Base-by-base conservation (phyloP, 2,113 vertebrate genomes). In the Pseudolaguvia tuberculata region DNA sequence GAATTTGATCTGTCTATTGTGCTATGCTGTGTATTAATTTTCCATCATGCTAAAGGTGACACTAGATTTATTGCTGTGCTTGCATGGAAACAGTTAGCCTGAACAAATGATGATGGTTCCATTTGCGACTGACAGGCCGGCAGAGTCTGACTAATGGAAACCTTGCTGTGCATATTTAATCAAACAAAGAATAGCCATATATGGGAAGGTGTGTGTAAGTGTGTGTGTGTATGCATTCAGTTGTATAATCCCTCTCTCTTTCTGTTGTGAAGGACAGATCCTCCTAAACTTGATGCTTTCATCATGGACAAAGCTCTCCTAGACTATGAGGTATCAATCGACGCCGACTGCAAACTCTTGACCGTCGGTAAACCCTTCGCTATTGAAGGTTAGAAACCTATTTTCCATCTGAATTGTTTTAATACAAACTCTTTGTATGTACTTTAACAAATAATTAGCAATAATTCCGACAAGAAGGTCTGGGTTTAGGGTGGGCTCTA, bases 241-340 rank as follows among this genome's bases (percentile, higher is more conserved):
- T 74, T 79, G 48, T 80, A 56, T 80, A 80, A 59, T 77, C 72
- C 70, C 50, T 72, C 5, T 42, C 12, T 39, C 2, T 0, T 7
- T 7, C 2, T 73, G 58, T 42, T 45, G 42, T 59, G 11, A 87
- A 94, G 93, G 88, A 93, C 91, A 1, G 89, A 92, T 80, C 91
- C 92, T 0, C 90, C 92, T 39, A 89, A 83, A 29, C 91, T 94
- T 81, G 91, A 92, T 0, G 93, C 92, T 73, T 94, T 94, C 86
- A 94, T 93, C 87, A 94, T 94, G 92, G 93, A 93, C 84, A 94
- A 94, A 29, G 90, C 92, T 0, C 87, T 94, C 21, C 82, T 94
- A 83, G 93, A 94, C 78, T 94, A 93, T 0, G 93, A 94, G 79
- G 92, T 94, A 1, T 94, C 93, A 82, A 93, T 94, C n/a, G 93